Base-by-base conservation (phyloP, 2,888 invertebrate species). In the Euproctis similis region DNA sequence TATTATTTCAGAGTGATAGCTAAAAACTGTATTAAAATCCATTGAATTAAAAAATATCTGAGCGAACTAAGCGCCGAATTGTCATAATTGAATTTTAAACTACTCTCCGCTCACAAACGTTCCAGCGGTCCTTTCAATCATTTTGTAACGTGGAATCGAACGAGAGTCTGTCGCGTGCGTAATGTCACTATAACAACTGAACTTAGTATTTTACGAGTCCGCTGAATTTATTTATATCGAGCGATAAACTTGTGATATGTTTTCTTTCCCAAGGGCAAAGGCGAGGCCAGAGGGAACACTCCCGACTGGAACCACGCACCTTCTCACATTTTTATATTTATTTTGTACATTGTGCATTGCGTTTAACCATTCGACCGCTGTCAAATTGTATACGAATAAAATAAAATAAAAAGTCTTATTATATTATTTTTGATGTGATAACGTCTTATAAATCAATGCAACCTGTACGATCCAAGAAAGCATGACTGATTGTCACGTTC, bases 241-340 rank as follows among this genome's bases (percentile, higher is more conserved):
- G 47, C 47, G 38, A 64, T 73, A 72, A 65, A 74, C 39, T 47
- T 65, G 60, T 70, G 59, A 44, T 60, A 46, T 67, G 38, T 72
- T 78, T 77, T 78, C 65, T 80, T 74, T 69, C 70, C 67, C 71
- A 77, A 75, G 76, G 53, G 42, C 26, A 59, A 59, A 60, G 62
- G 64, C 48, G 61, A 55, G 40, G 51, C 52, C 34, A 41, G 42
- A 39, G 49, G 46, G 40, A 35, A 39, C 52, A 30, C 41, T 41
- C 50, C 39, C 45, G 34, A 40, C 43, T 31, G 35, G 33, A 49
- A 40, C 44, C 41, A 39, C 50, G n/a, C n/a, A n/a, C n/a, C n/a
- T n/a, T n/a, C n/a, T n/a, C n/a, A n/a, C 42, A 30, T 34, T 47
- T 50, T 48, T 48, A 42, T 46, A 46, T 59, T 56, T 50, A 50